These are phyloP conservation scores for Sphaeridia pumilis DNA, from an alignment of 2,888 invertebrate species.

Conservation along the genomic window DNA sequence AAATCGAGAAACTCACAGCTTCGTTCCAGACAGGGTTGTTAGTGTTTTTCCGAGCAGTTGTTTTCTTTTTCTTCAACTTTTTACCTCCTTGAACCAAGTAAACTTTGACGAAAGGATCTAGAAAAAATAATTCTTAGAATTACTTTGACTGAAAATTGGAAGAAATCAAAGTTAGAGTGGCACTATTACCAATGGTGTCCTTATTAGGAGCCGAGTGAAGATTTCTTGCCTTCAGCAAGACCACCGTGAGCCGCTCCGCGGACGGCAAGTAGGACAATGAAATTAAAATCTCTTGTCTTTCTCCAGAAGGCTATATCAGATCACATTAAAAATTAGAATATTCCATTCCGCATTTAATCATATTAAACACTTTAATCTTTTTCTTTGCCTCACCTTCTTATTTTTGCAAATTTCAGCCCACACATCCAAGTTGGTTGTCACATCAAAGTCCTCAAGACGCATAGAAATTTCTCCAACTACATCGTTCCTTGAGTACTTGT, in stretches of 20 bases:
- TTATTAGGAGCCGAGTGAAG: slow-evolving; percentile 52
- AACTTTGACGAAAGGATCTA: slow-evolving; percentile 80
- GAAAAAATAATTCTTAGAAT: no score
- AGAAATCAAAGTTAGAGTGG: no score
- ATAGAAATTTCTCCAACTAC: slow-evolving; percentile 74
- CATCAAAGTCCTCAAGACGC: slow-evolving; percentile 62
- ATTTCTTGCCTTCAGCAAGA: slow-evolving; percentile 72
- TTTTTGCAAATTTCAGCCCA: slow-evolving; percentile 79
- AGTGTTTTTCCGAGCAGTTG: slow-evolving; percentile 60
- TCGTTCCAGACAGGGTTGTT: slow-evolving; percentile 85
- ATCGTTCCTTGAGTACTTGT: slow-evolving; percentile 73
- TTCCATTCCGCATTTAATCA: no score
- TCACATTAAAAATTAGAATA: no score
- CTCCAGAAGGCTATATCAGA: slow-evolving; percentile 66
- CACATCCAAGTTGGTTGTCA: slow-evolving; percentile 63
- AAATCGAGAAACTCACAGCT: slow-evolving; percentile 72
- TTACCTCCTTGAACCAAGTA: slow-evolving; percentile 73
- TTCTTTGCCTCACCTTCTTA: slow-evolving; percentile 50
- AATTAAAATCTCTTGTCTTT: slow-evolving; percentile 66
- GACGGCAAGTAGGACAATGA: slow-evolving; percentile 79
- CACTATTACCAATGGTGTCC: slow-evolving; percentile 55
- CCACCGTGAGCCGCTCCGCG: slow-evolving; percentile 71
- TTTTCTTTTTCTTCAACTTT: slow-evolving; percentile 78
- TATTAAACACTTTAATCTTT: no score
- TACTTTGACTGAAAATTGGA: no score